Base-by-base conservation (phyloP, 1,140 invertebrate genomes). In the Gerris buenoi region DNA sequence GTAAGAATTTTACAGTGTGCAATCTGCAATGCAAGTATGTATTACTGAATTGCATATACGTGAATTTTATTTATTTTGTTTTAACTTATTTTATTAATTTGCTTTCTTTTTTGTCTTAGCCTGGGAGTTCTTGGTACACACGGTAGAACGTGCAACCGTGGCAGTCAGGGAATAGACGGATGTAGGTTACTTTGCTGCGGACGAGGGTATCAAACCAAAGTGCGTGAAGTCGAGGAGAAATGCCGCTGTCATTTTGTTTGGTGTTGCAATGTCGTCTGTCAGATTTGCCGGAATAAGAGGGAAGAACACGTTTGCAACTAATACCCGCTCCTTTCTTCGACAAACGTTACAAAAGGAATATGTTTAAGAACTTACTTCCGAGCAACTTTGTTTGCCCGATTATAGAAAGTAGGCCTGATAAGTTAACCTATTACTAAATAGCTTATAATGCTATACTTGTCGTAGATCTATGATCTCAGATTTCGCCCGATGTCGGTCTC, bases 231-330 rank as follows among this genome's bases (percentile, higher is more conserved):
- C 65, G 85, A 87, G 68, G 90, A 95, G 76, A 92, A 95, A 77
- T 97, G 93, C 80, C 86, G 90, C 71, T 97, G 94, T 78, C 85
- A 88, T 72, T 95, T 96, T 75, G 88, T 92, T 46, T 95, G 93
- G 93, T 97, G 93, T 79, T 97, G 93, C 77, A 82, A 86, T 67
- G 90, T 96, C 0, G 84, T 89, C 71, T 96, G 93, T 79, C 88
- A 93, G 72, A 81, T 86, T 59, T 95, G 93, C 76, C 83, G 84
- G 65, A 86, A 86, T 70, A 86, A 84, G 73, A 82, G 85, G 68
- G 89, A 93, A 73, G 87, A 91, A 73, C 88, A 93, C 75, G 85
- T 90, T 71, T 95, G 91, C 79, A 94, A 95, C 78, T 93, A 46
- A 69, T 18, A 33, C 5, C 27, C 26, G 2, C n/a, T 27, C 27